Evolutionary conservation across 2,888 invertebrate species (phyloP), one percentile per base, ranked within the genome.

Genomic region (Elysia crispata): DNA sequence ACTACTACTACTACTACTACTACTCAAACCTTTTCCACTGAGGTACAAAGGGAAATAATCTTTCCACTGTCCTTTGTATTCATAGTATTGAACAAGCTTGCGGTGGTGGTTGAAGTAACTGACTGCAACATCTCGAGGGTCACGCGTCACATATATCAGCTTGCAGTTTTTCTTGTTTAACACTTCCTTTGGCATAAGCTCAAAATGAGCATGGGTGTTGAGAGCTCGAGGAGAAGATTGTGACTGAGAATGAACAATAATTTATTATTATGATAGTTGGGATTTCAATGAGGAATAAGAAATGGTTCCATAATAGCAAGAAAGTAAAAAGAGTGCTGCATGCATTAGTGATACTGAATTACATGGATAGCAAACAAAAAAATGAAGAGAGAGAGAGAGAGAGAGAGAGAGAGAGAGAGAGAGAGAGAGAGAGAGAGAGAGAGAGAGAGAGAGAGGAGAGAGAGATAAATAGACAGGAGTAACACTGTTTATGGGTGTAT

Each of bases 1-100:
- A 60, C 15, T 60, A 8, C 15, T 13, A 3, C 15, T 13, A 60
- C 15, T 60, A 8, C 60, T 60, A 60, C 3, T 33, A 41, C 41
- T 6, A 41, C 3, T 11, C 79, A 3, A 50, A 83, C 83, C 62
- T 54, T 76, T 64, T 30, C 81, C 83, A 20, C 76, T 25, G 1
- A 83, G 13, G 25, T 80, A 80, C 28, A 83, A 30, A 1, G 67
- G 77, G 11, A 83, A 70, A 67, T 81, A 83, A 28, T 81, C 78
- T 15, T 73, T 49, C 83, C 83, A 83, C 20, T 77, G 25, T n/a
- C 83, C 83, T 0, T 80, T n/a, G 69, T 83, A 83, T 15, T 81
- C 30, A 54, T 83, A 83, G 49, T 70, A 80, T 31, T 80, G 41
- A 18, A 49, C 69, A 41, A 83, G 74, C 49, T 80, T 83, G 18